A percentile compares a stretch with the other conserved stretches of the same genome.
These are phyloP conservation scores for Heliconius ismenius DNA, from an alignment of 2,888 invertebrate species.

Conservation along the genomic window DNA sequence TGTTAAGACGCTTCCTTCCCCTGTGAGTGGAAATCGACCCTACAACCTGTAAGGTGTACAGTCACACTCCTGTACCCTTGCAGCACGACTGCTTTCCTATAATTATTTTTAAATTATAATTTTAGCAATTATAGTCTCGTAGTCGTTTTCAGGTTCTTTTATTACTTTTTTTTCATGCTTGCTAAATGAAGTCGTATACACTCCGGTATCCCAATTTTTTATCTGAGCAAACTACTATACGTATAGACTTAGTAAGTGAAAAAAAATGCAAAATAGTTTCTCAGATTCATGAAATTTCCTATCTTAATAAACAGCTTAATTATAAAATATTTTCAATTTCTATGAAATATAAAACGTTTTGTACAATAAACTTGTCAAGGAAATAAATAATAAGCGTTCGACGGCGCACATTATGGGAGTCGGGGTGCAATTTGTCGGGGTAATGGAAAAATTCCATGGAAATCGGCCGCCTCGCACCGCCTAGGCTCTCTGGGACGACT, in stretches of 20 bases:
- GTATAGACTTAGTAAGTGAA: not conserved
- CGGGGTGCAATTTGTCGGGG: conserved; percentile 69
- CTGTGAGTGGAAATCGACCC: no score
- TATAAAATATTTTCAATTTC: conserved; percentile 12
- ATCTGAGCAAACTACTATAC: not conserved
- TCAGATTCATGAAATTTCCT: not conserved
- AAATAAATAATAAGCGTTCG: conserved; percentile 65
- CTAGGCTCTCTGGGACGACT: conserved; percentile 29
- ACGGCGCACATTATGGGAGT: conserved; percentile 56
- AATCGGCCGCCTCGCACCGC: conserved; percentile 56
- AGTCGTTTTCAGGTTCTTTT: not conserved
- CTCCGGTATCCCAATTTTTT: not conserved
- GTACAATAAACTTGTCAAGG: conserved; percentile 36
- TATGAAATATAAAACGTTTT: conserved; percentile 23
- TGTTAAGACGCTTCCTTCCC: no score
- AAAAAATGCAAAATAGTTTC: not conserved
- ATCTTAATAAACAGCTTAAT: not conserved
- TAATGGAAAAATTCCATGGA: conserved; percentile 81
- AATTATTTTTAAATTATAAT: no score
- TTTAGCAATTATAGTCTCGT: not conserved
- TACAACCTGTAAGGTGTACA: no score
- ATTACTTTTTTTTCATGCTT: not conserved
- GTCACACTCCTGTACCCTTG: no score
- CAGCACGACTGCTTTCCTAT: no score
- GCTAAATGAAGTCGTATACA: not conserved